Evolutionary conservation across 1,140 invertebrate species (phyloP).

Genomic region (Zelostemma sp.): DNA sequence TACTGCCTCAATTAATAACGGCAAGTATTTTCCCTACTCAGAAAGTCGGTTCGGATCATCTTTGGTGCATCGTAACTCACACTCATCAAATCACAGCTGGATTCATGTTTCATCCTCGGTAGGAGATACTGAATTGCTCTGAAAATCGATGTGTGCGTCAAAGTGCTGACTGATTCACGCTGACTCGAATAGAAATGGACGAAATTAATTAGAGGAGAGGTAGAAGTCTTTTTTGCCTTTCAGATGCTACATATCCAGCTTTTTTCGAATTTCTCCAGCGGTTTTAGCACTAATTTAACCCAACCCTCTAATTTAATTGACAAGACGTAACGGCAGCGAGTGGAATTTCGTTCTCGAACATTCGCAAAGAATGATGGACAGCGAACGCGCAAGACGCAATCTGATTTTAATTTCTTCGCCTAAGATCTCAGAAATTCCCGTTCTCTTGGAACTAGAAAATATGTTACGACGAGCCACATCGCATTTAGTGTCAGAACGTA

Average conservation of each 20-base stretch:
- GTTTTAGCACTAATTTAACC: no score
- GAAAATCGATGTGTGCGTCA: not conserved
- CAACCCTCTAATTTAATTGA: constrained; percentile 22
- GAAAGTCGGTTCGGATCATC: constrained; percentile 2
- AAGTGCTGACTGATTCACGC: not conserved
- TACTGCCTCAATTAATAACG: constrained; percentile 53
- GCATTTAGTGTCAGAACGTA: constrained; percentile 2
- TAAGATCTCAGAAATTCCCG: not conserved
- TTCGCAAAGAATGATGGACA: no score
- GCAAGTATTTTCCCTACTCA: constrained; percentile 22
- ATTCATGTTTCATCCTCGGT: constrained; percentile 21
- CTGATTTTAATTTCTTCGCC: constrained; percentile 22
- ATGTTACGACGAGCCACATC: not conserved
- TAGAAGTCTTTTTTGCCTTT: constrained; percentile 27
- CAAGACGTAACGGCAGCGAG: constrained; percentile 19
- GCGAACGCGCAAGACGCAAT: constrained; percentile 22
- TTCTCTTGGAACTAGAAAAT: not conserved
- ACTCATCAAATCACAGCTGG: constrained; percentile 26
- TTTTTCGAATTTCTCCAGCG: constrained; percentile 16
- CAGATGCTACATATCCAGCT: constrained; percentile 30
- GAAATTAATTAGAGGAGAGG: not conserved
- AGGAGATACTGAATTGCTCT: no score
- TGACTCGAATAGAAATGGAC: no score
- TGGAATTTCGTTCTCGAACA: constrained; percentile 10
- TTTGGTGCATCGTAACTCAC: constrained; percentile 27